A percentile compares a stretch with the other conserved stretches of the same genome.
These are phyloP conservation scores for Drymonia ruficornis DNA, from an alignment of 2,888 invertebrate species.

Conservation along the genomic window DNA sequence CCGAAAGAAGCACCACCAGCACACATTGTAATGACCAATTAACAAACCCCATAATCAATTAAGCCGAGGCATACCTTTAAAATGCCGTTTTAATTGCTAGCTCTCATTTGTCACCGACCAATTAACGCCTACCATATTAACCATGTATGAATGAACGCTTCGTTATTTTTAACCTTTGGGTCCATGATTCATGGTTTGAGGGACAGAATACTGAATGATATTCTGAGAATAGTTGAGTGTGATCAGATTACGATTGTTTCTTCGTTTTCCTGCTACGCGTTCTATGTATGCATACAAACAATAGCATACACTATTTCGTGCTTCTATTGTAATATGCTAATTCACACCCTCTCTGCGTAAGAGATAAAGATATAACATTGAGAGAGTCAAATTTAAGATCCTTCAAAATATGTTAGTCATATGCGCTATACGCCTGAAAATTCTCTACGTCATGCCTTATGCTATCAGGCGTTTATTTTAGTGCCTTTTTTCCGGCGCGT, in stretches of 20 bases:
- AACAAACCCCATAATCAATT: slow-evolving; percentile 11
- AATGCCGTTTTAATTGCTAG: slow-evolving; percentile 9
- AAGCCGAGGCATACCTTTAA: slow-evolving; percentile 10
- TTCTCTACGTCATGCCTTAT: too few relatives aligned
- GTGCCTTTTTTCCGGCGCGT: too few relatives aligned
- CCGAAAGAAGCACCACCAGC: background rate
- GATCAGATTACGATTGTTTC: background rate
- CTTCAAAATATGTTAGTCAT: too few relatives aligned
- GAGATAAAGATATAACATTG: too few relatives aligned
- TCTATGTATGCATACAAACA: too few relatives aligned
- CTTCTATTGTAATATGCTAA: too few relatives aligned
- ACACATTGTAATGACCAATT: slow-evolving; percentile 2
- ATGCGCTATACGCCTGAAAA: too few relatives aligned
- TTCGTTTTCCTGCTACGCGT: background rate
- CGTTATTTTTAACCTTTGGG: slow-evolving; percentile 7
- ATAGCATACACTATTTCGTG: too few relatives aligned
- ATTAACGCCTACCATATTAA: slow-evolving; percentile 11
- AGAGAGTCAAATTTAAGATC: too few relatives aligned
- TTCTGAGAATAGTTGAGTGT: background rate
- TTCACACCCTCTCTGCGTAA: too few relatives aligned
- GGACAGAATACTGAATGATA: background rate
- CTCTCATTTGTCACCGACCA: slow-evolving; percentile 13
- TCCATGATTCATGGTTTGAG: slow-evolving; percentile 10
- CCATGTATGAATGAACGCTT: slow-evolving; percentile 1
- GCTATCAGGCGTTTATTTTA: too few relatives aligned